Percentiles rank a stretch among this genome's conserved stretches.
Evolutionary conservation across 2,888 invertebrate genomes (phyloP).

Genomic region (Sericinus montela): DNA sequence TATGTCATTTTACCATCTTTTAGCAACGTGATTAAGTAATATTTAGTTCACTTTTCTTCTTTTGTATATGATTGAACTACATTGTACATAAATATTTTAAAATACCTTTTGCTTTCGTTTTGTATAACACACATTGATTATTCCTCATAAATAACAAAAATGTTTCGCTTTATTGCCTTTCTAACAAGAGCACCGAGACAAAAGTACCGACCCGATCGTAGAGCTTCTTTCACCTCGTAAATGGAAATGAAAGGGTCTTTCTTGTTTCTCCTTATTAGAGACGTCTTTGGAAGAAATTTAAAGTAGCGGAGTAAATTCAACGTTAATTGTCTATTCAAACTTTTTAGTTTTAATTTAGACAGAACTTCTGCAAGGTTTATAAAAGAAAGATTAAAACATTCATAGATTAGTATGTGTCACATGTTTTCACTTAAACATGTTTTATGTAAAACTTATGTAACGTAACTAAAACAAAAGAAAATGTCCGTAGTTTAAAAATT

Average conservation of each 20-base stretch:
- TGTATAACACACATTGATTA: constrained; percentile 15
- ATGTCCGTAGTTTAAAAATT: too few relatives aligned
- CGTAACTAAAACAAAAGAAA: too few relatives aligned
- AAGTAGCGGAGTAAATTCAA: constrained; percentile 13
- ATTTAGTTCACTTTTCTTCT: too few relatives aligned
- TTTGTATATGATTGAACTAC: too few relatives aligned
- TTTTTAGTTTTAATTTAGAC: too few relatives aligned
- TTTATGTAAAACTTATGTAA: too few relatives aligned
- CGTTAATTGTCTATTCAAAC: neutral
- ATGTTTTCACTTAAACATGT: too few relatives aligned
- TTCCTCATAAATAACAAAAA: constrained; percentile 15
- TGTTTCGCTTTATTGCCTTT: constrained; percentile 17
- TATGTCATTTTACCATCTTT: too few relatives aligned
- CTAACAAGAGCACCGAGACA: constrained; percentile 15
- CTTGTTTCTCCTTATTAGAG: constrained; percentile 15
- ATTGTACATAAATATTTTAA: neutral
- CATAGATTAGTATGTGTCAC: too few relatives aligned
- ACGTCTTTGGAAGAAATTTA: neutral
- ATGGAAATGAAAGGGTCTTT: constrained; percentile 14
- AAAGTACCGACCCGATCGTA: constrained; percentile 13
- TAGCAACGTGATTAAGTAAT: too few relatives aligned
- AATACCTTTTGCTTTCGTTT: neutral
- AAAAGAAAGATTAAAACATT: too few relatives aligned
- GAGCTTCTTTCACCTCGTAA: constrained; percentile 18
- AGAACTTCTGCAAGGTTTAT: too few relatives aligned